Evolutionary conservation across 2,113 vertebrate genomes (phyloP).

Genomic region (Alligator mississippiensis): DNA sequence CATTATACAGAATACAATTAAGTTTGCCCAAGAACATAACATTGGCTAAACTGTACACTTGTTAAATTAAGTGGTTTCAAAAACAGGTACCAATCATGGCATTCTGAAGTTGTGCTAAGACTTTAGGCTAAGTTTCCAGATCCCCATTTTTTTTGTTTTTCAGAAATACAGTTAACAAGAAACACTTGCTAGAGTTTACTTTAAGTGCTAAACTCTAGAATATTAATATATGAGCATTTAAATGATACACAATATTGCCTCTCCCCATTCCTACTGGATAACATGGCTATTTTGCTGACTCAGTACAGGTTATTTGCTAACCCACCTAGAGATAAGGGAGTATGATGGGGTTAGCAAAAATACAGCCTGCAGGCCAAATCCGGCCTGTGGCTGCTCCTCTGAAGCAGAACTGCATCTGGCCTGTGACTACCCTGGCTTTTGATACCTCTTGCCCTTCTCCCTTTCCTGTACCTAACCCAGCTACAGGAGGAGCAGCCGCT

Average conservation of each 20-base stretch:
- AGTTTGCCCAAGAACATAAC: neutral
- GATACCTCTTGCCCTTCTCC: no score
- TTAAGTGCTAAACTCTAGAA: neutral
- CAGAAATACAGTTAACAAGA: neutral
- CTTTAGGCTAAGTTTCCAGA: neutral
- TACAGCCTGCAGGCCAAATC: no score
- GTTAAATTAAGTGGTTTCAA: neutral
- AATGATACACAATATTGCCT: neutral
- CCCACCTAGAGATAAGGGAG: neutral
- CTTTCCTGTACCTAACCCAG: no score
- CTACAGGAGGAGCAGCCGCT: no score
- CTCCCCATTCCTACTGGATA: neutral
- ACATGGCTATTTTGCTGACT: neutral
- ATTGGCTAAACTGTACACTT: neutral
- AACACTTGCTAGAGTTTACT: neutral
- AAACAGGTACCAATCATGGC: neutral
- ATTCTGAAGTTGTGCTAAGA: neutral
- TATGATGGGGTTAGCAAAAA: neutral
- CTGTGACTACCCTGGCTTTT: no score
- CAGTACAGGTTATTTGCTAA: neutral
- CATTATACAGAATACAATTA: neutral
- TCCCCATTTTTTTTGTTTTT: no score
- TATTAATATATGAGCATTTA: neutral
- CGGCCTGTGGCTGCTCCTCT: no score
- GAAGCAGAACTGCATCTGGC: no score